Base-by-base conservation (phyloP, 2,113 vertebrate species). In the Anarhynchus alexandrinus region DNA sequence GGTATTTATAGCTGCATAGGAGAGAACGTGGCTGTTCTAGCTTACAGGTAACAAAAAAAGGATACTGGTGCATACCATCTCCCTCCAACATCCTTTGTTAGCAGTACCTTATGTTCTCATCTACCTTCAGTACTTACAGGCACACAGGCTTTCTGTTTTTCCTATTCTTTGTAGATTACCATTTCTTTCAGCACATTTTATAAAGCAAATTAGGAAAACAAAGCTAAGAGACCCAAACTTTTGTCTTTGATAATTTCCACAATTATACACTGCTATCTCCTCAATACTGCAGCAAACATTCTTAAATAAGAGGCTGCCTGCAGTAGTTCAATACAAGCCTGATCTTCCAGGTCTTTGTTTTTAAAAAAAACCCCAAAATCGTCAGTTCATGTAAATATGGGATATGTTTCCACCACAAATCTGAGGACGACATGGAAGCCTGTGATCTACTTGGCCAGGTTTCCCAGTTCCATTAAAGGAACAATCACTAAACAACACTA, bases 71-170 rank as follows among this genome's bases (percentile, higher is more conserved):
- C 42, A 27, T 3, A 18, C 11, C 22, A 32, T 6, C 47, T 93
- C 10, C 15, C 13, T 64, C 10, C n/a, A 85, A 2, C 7, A 64
- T 4, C 27, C 27, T 22, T 14, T 67, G 74, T 18, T 57, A 74
- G 61, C 23, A 71, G 47, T 7, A 40, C 62, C 66, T 38, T 15
- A 13, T 0, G 1, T 5, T 9, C 4, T 34, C 38, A 40, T 5
- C 1, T 3, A 4, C 26, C 18, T 38, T 21, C 0, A 0, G 45
- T 27, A 49, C 19, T 12, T n/a, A 22, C 27, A 65, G 64, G 54
- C 32, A 34, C 47, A 58, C 7, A 29, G 11, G 15, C 49, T 58
- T 38, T 45, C 38, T 25, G 16, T 38, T 55, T 57, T 25, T 93
- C 32, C 55, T 51, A 11, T 20, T 74, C 40, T 69, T 70, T 42